Conservation (phyloP, 2,797 vertebrate species). For the Carcharodon carcharias region DNA sequence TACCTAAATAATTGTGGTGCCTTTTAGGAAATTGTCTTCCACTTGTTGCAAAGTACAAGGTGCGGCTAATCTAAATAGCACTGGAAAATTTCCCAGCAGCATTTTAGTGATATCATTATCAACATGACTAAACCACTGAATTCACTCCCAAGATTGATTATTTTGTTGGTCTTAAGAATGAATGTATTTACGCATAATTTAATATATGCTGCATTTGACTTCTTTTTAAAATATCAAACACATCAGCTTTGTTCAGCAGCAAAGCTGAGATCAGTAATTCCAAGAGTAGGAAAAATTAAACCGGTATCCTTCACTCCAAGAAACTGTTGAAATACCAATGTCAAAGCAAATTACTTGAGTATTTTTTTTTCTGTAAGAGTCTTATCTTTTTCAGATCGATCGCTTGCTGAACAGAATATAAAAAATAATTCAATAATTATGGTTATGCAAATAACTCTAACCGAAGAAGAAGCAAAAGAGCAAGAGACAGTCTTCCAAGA, state of each 20-base stretch:
- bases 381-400: conserved; percentile 57
- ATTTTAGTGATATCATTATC: background rate
- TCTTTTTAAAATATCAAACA: background rate
- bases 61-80: background rate
- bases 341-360: conserved; percentile 24
- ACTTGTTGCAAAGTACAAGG: background rate
- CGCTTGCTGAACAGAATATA: conserved; percentile 73
- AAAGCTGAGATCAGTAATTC: background rate
- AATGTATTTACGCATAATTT: background rate
- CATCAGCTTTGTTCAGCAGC: background rate
- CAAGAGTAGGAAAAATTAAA: background rate
- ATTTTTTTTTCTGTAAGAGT: background rate
- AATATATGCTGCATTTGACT: background rate
- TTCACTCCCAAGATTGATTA: background rate
- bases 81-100: background rate
- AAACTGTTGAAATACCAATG: background rate
- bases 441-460: conserved; percentile 72
- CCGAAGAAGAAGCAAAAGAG: conserved; percentile 65
- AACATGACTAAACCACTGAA: background rate
- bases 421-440: conserved; percentile 82
- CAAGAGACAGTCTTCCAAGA: conserved; percentile 53
- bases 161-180: background rate
- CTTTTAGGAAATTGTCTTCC: background rate
- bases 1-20: background rate
- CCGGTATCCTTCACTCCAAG: background rate